Base-by-base conservation (phyloP, 2,797 vertebrate species). In the Hyperoplus immaculatus region DNA sequence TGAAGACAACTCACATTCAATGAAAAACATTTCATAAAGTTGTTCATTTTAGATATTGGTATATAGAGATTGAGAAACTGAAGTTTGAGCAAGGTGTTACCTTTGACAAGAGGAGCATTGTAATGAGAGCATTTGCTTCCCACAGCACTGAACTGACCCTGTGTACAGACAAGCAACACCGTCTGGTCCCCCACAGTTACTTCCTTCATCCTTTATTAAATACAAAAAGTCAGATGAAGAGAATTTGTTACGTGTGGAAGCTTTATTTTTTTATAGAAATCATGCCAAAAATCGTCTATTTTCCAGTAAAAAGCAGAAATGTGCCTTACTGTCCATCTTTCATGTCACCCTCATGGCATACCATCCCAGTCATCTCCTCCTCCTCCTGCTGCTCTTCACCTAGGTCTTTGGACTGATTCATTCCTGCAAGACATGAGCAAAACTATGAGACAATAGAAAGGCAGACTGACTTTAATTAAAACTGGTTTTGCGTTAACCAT, bases 41-140 rank as follows among this genome's bases (percentile, higher is more conserved):
- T 8, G 49, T 15, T 47, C 4, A 43, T 43, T 51, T 66, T 8
- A 46, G 0, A 56, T 39, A 16, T 12, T 18, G 1, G 0, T 55
- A 1, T 14, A 3, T 7, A 13, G 1, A 62, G 15, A 70, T 1
- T 6, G 59, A 42, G 41, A 38, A 15, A 29, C 2, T 46, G 46
- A 58, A 38, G 0, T 5, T 8, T 42, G 21, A 12, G 3, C 7
- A 60, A 16, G 14, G 4, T 5, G 29, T 88, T 92, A 97, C 97
- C 97, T 95, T 96, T 97, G 81, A 94, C 85, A 47, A 98, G 94
- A 0, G 96, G 95, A 6, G 95, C 96, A 0, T 94, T 96, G 0
- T 96, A 96, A 72, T 98, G 97, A 15, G 96, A 90, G 68, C 97
- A 98, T 70, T 49, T 89, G 90, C 92, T 94, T 54, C 97, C 97